A percentile compares a stretch with the other conserved stretches of the same genome.
Conservation (phyloP, 2,113 vertebrate species). For the Conger conger region DNA sequence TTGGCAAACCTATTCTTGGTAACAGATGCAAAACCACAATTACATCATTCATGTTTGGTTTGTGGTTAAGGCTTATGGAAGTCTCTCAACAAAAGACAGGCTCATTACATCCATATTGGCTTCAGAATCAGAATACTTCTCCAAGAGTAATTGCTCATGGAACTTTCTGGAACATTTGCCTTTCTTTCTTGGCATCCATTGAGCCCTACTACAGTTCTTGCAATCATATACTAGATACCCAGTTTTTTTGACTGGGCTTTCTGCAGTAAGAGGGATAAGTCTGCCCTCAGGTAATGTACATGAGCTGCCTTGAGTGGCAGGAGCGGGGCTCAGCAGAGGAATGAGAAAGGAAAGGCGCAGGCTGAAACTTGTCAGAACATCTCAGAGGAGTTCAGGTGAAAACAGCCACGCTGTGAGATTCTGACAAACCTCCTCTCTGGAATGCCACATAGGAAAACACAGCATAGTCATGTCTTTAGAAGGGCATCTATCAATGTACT, state of each 20-base stretch:
- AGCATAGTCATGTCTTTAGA: not conserved
- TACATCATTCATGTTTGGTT: not conserved
- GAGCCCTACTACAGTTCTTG: not conserved
- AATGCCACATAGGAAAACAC: slow-evolving; percentile 13
- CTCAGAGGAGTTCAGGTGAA: slow-evolving; percentile 31
- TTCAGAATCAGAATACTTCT: slow-evolving; percentile 8
- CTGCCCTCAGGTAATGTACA: slow-evolving; percentile 19
- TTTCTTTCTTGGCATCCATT: not conserved
- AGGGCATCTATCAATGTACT: not conserved
- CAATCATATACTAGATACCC: slow-evolving; percentile 1
- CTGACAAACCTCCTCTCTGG: slow-evolving; percentile 15
- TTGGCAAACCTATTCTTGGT: not conserved
- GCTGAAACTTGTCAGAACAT: slow-evolving; percentile 53
- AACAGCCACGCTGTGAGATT: slow-evolving; percentile 42
- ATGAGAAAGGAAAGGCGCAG: slow-evolving; percentile 42
- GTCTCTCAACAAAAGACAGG: not conserved
- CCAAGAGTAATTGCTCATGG: not conserved
- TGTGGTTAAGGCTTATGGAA: slow-evolving; percentile 5
- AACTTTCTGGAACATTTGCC: not conserved
- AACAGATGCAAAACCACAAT: not conserved
- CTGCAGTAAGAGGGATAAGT: slow-evolving; percentile 30
- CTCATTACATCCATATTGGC: not conserved
- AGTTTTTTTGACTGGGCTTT: slow-evolving; percentile 20
- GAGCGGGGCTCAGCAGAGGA: slow-evolving; percentile 31
- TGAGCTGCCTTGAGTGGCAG: slow-evolving; percentile 25